These are phyloP conservation scores for Phortica okadai DNA, from an alignment of 2,888 invertebrate genomes.

Conservation along the genomic window DNA sequence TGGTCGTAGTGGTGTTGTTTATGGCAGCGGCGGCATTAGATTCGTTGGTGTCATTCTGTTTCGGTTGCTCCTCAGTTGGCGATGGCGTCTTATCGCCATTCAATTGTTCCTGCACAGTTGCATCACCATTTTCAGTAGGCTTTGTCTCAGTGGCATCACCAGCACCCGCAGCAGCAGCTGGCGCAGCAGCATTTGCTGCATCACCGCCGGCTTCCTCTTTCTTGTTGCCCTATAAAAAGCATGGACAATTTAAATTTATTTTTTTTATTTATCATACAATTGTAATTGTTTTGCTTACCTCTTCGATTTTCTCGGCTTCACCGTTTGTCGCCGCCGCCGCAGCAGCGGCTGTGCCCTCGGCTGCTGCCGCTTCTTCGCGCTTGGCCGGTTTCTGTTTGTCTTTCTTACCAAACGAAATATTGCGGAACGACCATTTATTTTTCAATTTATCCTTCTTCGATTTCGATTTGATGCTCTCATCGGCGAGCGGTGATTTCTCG, in stretches of 20 bases:
- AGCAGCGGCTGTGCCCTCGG: slow-evolving; percentile 54
- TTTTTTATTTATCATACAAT: background rate
- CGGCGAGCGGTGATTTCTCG: slow-evolving; percentile 69
- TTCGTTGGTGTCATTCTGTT: slow-evolving; percentile 35
- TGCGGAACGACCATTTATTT: slow-evolving; percentile 94
- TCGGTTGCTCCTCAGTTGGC: slow-evolving; percentile 53
- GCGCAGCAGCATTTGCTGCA: slow-evolving; percentile 16
- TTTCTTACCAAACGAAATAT: slow-evolving; percentile 91
- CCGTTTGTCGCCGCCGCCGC: slow-evolving; percentile 75
- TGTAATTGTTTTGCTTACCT: slow-evolving; percentile 77
- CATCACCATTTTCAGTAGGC: slow-evolving; percentile 63
- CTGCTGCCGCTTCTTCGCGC: slow-evolving; percentile 77
- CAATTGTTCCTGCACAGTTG: slow-evolving; percentile 58
- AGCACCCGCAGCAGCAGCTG: slow-evolving; percentile 24
- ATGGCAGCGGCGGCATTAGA: slow-evolving; percentile 47
- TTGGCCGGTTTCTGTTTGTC: slow-evolving; percentile 91
- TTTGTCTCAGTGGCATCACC: slow-evolving; percentile 51
- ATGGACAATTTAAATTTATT: background rate
- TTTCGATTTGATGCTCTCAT: slow-evolving; percentile 78
- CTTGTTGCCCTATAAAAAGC: slow-evolving; percentile 33
- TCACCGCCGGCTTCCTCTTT: slow-evolving; percentile 41
- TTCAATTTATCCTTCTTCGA: slow-evolving; percentile 85
- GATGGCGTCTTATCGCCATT: slow-evolving; percentile 60
- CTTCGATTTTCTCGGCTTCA: slow-evolving; percentile 81
- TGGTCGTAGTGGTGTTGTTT: slow-evolving; percentile 45